A percentile compares a stretch with the other conserved stretches of the same genome.
phyloP scores from a whole-genome alignment of 2,888 invertebrate species.

The Cryptophagus acutangulus region DNA sequence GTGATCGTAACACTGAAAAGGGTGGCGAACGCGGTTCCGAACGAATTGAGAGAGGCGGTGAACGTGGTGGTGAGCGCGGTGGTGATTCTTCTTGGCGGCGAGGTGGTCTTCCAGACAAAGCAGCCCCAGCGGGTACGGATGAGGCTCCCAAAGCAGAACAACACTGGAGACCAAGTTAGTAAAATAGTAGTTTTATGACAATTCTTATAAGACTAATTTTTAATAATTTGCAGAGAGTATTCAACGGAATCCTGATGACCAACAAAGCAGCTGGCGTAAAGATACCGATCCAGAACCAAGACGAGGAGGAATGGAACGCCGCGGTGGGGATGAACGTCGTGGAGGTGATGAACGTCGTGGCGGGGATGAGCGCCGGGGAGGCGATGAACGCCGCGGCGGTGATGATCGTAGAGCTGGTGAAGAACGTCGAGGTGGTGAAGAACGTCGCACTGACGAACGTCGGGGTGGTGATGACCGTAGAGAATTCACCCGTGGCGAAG shows the following conservation, averaged over 20 bases:
- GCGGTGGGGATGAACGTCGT: constrained; percentile 16
- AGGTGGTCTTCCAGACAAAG: constrained; percentile 7
- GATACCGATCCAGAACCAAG: background rate
- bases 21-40: constrained; percentile 7
- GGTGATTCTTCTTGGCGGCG: constrained; percentile 20
- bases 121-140: no score
- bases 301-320: no score
- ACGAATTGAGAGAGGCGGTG: constrained; percentile 6
- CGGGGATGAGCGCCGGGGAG: constrained; percentile 8
- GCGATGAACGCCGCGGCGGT: constrained; percentile 7
- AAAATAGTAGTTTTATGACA: constrained; percentile 1
- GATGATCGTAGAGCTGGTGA: constrained; percentile 14
- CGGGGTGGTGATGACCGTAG: constrained; percentile 14
- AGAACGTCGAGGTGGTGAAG: constrained; percentile 22
- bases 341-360: constrained; percentile 14
- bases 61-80: constrained; percentile 7
- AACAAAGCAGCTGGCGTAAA: constrained; percentile 12
- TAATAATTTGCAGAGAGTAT: constrained; percentile 16
- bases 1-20: constrained; percentile 9
- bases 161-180: constrained; percentile 35
- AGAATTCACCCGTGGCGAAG: constrained; percentile 17
- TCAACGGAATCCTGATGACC: constrained; percentile 17
- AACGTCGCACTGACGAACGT: constrained; percentile 5
- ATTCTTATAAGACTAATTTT: background rate
- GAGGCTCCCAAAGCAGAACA: constrained; percentile 33